Percentiles rank a stretch among this genome's conserved stretches.
Conservation (phyloP, 2,113 vertebrate genomes). For the Emydura subglobosa region DNA sequence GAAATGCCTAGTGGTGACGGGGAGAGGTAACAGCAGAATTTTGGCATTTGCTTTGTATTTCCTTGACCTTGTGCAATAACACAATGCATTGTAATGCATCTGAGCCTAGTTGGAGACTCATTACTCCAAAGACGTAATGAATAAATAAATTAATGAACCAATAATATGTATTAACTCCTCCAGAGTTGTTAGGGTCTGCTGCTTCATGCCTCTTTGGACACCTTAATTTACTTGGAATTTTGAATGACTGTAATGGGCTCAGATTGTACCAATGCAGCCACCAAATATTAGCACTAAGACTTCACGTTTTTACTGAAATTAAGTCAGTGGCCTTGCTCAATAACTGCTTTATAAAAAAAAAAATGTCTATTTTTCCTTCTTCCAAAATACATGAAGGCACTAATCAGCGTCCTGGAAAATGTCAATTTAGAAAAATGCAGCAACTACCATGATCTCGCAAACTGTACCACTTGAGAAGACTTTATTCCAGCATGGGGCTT, state of each 20-base stretch:
- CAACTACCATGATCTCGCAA: background rate
- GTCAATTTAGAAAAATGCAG: slow-evolving; percentile 46
- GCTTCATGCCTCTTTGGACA: slow-evolving; percentile 23
- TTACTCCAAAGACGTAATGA: slow-evolving; percentile 40
- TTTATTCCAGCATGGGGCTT: background rate
- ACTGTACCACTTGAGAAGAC: background rate
- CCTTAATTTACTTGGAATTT: background rate
- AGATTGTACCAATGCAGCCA: background rate
- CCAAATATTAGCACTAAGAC: background rate
- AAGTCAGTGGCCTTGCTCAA: background rate
- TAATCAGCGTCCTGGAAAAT: slow-evolving; percentile 49
- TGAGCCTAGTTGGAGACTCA: slow-evolving; percentile 30
- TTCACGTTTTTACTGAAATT: background rate
- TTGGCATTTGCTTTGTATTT: background rate
- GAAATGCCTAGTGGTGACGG: slow-evolving; percentile 3
- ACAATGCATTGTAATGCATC: background rate
- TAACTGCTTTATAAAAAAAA: background rate
- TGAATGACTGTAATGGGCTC: background rate
- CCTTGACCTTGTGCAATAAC: slow-evolving; percentile 20
- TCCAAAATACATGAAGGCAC: slow-evolving; percentile 23
- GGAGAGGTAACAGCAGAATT: slow-evolving; percentile 56
- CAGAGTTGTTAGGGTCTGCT: slow-evolving; percentile 8
- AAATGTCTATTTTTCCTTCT: background rate
- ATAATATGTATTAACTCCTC: slow-evolving; percentile 20
- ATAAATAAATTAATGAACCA: slow-evolving; percentile 49